phyloP scores from a whole-genome alignment of 2,888 invertebrate species.

The Ornithoptera alexandrae region DNA sequence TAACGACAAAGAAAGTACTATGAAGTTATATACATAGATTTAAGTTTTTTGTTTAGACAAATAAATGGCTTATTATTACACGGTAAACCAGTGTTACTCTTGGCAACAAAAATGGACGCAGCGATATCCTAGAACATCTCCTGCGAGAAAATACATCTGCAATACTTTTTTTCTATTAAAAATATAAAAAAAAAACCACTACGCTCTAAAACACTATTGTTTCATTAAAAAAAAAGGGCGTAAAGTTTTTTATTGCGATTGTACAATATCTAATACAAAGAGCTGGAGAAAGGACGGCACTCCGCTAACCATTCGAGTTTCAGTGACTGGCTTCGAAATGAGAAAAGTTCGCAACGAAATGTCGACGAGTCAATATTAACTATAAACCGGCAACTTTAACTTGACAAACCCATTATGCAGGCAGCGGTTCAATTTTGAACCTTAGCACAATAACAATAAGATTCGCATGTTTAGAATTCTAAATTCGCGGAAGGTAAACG shows the following conservation, averaged over 20 bases:
- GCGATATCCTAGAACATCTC: no score
- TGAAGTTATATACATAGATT: no score
- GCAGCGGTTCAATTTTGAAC: conserved; percentile 27
- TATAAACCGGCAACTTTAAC: conserved; percentile 56
- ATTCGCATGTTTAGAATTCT: conserved; percentile 16
- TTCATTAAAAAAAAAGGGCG: conserved; percentile 1
- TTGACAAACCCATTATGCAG: conserved; percentile 31
- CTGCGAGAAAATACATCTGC: no score
- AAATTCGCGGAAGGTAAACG: conserved; percentile 25
- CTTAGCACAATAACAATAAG: conserved; percentile 17
- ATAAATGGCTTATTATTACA: no score
- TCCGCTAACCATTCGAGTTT: conserved; percentile 42
- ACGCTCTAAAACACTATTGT: background rate
- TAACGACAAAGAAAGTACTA: no score
- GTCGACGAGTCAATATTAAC: conserved; percentile 77
- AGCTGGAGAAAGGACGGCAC: conserved; percentile 37
- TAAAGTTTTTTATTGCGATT: conserved; percentile 23
- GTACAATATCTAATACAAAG: conserved; percentile 43
- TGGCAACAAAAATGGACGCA: no score
- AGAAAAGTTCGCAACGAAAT: conserved; percentile 76
- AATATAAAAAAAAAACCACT: background rate
- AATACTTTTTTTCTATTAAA: no score
- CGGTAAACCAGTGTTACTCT: no score
- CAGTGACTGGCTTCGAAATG: conserved; percentile 69
- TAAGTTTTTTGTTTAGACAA: no score